These are phyloP conservation scores for Oceanites oceanicus DNA, from an alignment of 2,113 vertebrate species.

Conservation along the genomic window DNA sequence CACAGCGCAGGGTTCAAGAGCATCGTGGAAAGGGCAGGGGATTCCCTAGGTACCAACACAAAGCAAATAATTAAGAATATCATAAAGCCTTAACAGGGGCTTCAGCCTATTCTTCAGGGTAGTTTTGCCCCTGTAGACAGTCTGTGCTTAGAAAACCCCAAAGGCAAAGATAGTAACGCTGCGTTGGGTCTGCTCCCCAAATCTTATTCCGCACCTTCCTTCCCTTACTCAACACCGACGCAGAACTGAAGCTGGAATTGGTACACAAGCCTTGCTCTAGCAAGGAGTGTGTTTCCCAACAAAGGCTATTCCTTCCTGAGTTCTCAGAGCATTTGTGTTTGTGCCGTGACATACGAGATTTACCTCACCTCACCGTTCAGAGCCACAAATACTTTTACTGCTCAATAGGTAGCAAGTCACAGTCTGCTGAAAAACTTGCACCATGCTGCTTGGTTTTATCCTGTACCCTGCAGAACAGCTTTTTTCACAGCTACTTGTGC, in stretches of 20 bases:
- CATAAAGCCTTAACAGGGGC: background rate
- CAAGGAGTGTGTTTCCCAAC: background rate
- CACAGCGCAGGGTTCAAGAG: background rate
- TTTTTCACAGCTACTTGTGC: background rate
- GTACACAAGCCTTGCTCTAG: background rate
- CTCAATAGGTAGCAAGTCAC: background rate
- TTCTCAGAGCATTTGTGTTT: background rate
- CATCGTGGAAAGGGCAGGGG: background rate
- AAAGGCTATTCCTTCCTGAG: background rate
- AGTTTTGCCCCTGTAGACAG: background rate
- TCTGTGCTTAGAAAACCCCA: background rate
- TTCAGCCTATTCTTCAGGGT: background rate
- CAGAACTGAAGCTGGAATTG: background rate
- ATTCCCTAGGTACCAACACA: background rate
- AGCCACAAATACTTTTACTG: background rate
- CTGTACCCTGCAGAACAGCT: background rate
- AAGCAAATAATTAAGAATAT: background rate
- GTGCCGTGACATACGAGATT: background rate
- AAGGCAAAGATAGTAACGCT: rapidly evolving
- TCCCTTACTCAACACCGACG: rapidly evolving
- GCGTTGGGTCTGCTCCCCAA: background rate
- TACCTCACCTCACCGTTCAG: background rate
- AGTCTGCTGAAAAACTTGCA: background rate
- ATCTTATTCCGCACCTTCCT: rapidly evolving
- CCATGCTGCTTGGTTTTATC: background rate